phyloP scores from a whole-genome alignment of 2,888 invertebrate genomes.

The Pycnomerus fuliginosus region DNA sequence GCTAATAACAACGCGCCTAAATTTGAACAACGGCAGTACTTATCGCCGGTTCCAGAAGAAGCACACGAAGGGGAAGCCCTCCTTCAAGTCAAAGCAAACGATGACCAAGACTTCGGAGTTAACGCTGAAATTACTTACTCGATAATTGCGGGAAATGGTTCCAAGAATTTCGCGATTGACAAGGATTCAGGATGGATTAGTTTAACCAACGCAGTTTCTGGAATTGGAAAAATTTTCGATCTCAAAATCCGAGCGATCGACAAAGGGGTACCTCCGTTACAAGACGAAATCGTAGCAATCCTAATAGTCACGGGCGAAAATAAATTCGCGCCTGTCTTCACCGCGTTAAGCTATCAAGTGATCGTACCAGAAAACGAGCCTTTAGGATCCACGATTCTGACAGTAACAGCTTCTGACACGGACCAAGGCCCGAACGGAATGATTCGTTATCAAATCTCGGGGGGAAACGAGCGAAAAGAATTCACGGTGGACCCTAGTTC shows the following conservation, averaged over 20 bases:
- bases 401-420: constrained; percentile 79
- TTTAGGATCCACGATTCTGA: constrained; percentile 79
- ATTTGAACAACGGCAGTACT: constrained; percentile 72
- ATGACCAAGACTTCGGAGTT: constrained; percentile 79
- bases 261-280: constrained; percentile 83
- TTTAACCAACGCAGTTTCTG: constrained; percentile 61
- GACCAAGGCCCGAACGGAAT: constrained; percentile 91
- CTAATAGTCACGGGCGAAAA: constrained; percentile 87
- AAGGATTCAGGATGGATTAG: constrained; percentile 80
- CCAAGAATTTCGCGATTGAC: constrained; percentile 71
- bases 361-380: constrained; percentile 91
- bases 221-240: constrained; percentile 65
- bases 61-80: constrained; percentile 71
- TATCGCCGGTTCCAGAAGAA: constrained; percentile 80
- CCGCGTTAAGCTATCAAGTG: constrained; percentile 81
- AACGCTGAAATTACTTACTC: constrained; percentile 86
- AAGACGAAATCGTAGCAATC: constrained; percentile 70
- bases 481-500: constrained; percentile 76
- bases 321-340: constrained; percentile 75
- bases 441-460: constrained; percentile 79
- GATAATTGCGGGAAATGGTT: constrained; percentile 74
- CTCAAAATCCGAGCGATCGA: constrained; percentile 77
- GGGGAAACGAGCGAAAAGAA: constrained; percentile 77
- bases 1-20: constrained; percentile 89
- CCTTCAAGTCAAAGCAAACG: constrained; percentile 71